Conservation (phyloP, 2,888 invertebrate species). For the Meta bourneti region DNA sequence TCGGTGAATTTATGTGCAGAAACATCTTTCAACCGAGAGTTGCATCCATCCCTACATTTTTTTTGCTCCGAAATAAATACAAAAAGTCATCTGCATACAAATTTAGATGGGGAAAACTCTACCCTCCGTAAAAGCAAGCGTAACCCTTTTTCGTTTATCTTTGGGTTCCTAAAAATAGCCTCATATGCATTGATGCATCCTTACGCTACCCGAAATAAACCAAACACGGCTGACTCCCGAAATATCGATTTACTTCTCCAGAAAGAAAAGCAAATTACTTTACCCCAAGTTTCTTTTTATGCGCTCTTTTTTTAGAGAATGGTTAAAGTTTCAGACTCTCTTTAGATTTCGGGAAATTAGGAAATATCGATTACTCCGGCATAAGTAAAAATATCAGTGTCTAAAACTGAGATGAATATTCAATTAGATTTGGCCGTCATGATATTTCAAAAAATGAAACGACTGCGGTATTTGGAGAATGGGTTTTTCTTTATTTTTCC, state of each 20-base stretch:
- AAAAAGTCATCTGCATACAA: constrained; percentile 11
- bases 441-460: background rate
- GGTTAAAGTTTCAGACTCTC: constrained; percentile 12
- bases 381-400: background rate
- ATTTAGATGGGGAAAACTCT: background rate
- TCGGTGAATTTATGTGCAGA: background rate
- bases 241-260: background rate
- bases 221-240: constrained; percentile 2
- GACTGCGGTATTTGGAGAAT: background rate
- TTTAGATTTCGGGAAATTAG: constrained; percentile 15
- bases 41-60: background rate
- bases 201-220: constrained; percentile 26
- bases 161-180: constrained; percentile 50
- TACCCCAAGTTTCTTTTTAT: constrained; percentile 10
- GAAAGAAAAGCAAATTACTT: constrained; percentile 23
- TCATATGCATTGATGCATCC: background rate
- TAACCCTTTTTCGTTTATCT: constrained; percentile 30
- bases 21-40: background rate
- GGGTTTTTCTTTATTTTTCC: background rate
- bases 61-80: background rate
- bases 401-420: background rate
- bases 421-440: background rate
- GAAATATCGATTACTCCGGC: constrained; percentile 13
- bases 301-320: background rate
- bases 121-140: background rate